phyloP scores from a whole-genome alignment of 2,113 vertebrate species.

The Deroptyus accipitrinus region DNA sequence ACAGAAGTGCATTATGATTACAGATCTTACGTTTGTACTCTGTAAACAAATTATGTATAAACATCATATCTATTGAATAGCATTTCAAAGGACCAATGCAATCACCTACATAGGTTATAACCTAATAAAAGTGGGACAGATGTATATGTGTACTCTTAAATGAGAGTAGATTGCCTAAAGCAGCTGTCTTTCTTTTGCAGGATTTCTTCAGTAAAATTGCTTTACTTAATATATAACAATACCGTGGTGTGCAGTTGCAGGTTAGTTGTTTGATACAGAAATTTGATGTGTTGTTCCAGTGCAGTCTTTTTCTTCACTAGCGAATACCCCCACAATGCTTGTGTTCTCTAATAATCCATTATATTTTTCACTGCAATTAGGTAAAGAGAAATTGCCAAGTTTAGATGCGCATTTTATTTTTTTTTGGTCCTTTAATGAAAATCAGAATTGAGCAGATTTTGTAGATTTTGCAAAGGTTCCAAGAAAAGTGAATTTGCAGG shows the following conservation, averaged over 20 bases:
- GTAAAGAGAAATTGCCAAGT: background rate
- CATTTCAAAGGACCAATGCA: background rate
- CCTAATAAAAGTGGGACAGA: background rate
- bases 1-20: background rate
- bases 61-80: background rate
- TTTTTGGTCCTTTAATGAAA: background rate
- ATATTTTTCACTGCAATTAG: background rate
- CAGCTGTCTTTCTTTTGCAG: background rate
- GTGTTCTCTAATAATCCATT: background rate
- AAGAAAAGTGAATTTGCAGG: background rate
- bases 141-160: background rate
- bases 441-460: background rate
- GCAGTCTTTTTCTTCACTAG: background rate
- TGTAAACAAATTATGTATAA: background rate
- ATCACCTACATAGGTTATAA: background rate
- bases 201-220: background rate
- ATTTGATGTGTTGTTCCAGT: conserved; percentile 1
- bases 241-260: background rate
- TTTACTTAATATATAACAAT: background rate
- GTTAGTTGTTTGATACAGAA: background rate
- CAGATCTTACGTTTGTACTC: background rate
- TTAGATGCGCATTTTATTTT: background rate
- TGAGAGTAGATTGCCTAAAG: background rate
- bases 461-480: background rate
- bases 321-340: background rate